A percentile compares a stretch with the other conserved stretches of the same genome.
Conservation (phyloP, 2,888 invertebrate genomes). For the Phania funesta region DNA sequence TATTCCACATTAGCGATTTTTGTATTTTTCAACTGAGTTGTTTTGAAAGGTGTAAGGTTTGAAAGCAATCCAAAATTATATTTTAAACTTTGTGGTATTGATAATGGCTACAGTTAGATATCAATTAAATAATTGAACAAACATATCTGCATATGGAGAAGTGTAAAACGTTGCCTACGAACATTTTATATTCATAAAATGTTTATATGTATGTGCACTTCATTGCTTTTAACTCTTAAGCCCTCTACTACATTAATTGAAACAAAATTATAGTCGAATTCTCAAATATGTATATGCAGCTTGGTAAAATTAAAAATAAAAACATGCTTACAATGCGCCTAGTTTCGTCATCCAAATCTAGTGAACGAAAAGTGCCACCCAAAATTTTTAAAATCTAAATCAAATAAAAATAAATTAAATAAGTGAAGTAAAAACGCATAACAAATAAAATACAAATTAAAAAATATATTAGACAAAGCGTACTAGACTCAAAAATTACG, state of each 20-base stretch:
- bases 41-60: too few species aligned
- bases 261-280: constrained; percentile 31
- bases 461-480: constrained; percentile 15
- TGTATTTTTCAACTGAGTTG: too few species aligned
- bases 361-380: constrained; percentile 85
- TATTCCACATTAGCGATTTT: too few species aligned
- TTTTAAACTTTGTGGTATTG: too few species aligned
- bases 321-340: constrained; percentile 85
- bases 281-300: constrained; percentile 56
- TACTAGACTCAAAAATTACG: constrained; percentile 4
- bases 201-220: too few species aligned
- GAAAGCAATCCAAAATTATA: too few species aligned
- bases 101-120: too few species aligned
- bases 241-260: neutral
- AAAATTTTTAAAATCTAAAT: constrained; percentile 86
- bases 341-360: constrained; percentile 85
- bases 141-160: too few species aligned
- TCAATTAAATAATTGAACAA: too few species aligned
- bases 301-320: constrained; percentile 58
- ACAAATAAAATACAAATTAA: constrained; percentile 13
- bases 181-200: too few species aligned
- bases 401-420: constrained; percentile 73
- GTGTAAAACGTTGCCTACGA: too few species aligned
- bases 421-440: constrained; percentile 49
- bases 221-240: neutral